Evolutionary conservation across 1,140 invertebrate species (phyloP), one percentile per base, ranked within the genome.

Genomic region (Mycetomoellerius zeteki): DNA sequence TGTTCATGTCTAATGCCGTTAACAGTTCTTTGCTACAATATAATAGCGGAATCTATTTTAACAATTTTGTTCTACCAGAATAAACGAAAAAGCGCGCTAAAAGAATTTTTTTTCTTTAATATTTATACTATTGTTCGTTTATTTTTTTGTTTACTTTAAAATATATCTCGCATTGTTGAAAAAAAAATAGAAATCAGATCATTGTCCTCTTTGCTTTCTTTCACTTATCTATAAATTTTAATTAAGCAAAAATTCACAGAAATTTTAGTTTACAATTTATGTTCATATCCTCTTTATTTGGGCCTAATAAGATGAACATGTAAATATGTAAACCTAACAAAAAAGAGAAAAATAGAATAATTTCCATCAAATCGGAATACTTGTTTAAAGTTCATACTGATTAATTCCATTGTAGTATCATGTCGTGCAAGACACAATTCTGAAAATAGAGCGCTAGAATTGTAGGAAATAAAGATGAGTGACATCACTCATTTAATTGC

Each of bases 401-500:
- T 78, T n/a, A 19, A 33, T 30, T 50, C 12, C 19, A 64, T 65
- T 47, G 6, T 14, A 21, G 19, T 52, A 19, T 27, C 30, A 21
- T 43, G 75, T 64, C 58, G 58, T 47, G 50, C 37, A 65, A 78
- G 60, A 78, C 65, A 27, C 43, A 78, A 62, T 64, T 64, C 43
- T 64, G 19, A 7, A 50, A 78, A 27, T 43, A 50, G 27, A 27
- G 19, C 3, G 19, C 2, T 47, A 8, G 27, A 47, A 65, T 43
- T 33, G 43, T 19, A 52, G 33, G 6, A n/a, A 81, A 72, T 56
- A 58, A 71, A 81, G 5, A 10, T 71, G 64, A 72, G 47, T 43
- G 24, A 47, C 30, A 30, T 81, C 78, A 43, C 65, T 81, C 65
- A 81, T 81, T 81, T 82, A 82, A 82, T 73, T 73, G 80, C 37